Base-by-base conservation (phyloP, 2,113 vertebrate species). In the Onychostruthus taczanowskii region DNA sequence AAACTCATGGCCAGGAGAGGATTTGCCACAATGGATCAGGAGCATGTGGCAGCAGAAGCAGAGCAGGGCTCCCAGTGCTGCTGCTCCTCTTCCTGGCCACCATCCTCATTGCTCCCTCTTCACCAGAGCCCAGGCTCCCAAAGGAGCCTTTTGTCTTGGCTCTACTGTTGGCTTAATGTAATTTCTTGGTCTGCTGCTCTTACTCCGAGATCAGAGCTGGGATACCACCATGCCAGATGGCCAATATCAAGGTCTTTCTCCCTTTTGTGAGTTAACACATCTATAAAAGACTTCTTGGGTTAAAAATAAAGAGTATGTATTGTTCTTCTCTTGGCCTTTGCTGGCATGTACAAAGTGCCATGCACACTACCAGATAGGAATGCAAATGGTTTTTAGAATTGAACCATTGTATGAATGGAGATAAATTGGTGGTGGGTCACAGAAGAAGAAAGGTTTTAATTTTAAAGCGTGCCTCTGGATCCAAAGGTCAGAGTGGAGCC, bases 401-500 rank as follows among this genome's bases (percentile, higher is more conserved):
- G 11, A 6, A 5, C 24, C 62, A 2, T 13, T 78, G 33, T 90
- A 35, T 93, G 89, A 91, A 92, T 92, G 93, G 43, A 92, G 79
- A 79, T 50, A 84, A 93, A 84, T 28, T 44, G 84, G 43, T 35
- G 27, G 46, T 55, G 59, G 88, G 37, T 90, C 72, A 92, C 44
- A 44, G 30, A 78, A 69, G 74, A 84, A 95, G 70, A 66, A 49
- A 90, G 33, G 68, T 64, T 91, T 95, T 84, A 72, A 88, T 95
- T 93, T 95, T 95, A 94, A 91, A 96, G 78, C 52, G 0, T 94
- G 67, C 72, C 46, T 86, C 84, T 83, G 78, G 91, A 93, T 87
- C 56, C 89, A 86, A 94, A 93, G 85, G 81, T 93, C 91, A 91
- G 93, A 75, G 41, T 43, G 72, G 63, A 90, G 69, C 93, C 61